Conservation (phyloP, 2,797 vertebrate species). For the Cossypha heuglini region DNA sequence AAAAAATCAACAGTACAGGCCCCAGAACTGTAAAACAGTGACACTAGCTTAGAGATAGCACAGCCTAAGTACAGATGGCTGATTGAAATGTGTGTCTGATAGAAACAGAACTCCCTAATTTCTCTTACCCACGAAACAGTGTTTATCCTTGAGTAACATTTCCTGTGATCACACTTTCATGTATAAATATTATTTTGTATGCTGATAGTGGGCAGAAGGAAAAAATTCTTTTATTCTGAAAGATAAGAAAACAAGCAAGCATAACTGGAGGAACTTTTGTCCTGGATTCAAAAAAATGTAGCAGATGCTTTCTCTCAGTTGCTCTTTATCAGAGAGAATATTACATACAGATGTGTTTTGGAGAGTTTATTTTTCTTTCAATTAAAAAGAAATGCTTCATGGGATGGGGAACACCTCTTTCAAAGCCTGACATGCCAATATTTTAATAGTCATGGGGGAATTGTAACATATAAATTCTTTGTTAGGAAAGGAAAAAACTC, state of each 20-base stretch:
- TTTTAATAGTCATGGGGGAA: neutral
- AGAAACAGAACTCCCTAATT: neutral
- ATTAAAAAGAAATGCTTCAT: neutral
- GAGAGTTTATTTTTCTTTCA: constrained; percentile 53
- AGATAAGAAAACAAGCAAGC: constrained; percentile 45
- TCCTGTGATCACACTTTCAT: constrained; percentile 22
- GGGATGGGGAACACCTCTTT: neutral
- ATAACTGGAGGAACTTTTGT: neutral
- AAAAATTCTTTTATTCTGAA: constrained; percentile 25
- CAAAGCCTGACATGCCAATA: neutral
- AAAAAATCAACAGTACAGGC: neutral
- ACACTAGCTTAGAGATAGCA: neutral
- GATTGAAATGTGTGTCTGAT: neutral
- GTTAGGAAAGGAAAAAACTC: rapidly evolving
- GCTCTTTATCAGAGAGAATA: constrained; percentile 37
- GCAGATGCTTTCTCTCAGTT: constrained; percentile 56
- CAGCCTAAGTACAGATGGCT: neutral
- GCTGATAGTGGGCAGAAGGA: neutral
- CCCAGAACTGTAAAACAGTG: neutral
- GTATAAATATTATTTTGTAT: constrained; percentile 43
- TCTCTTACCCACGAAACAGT: neutral
- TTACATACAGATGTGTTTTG: constrained; percentile 42
- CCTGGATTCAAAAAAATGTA: neutral
- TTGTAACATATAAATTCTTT: neutral
- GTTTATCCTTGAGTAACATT: constrained; percentile 13